A percentile compares a stretch with the other conserved stretches of the same genome.
Evolutionary conservation across 2,113 vertebrate genomes (phyloP).

Genomic region (Oplegnathus fasciatus): DNA sequence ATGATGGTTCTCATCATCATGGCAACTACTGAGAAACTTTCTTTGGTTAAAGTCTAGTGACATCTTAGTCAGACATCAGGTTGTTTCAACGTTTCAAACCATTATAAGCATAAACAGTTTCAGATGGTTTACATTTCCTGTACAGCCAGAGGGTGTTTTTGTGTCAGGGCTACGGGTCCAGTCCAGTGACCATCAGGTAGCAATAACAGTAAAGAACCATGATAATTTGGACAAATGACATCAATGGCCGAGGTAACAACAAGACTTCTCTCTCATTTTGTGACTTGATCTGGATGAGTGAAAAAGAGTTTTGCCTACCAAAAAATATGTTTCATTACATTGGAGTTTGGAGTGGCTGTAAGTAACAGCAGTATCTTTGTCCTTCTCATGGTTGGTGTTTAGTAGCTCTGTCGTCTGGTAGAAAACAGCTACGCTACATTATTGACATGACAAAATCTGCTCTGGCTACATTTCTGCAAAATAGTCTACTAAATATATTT

Average conservation of each 20-base stretch:
- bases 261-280: not conserved
- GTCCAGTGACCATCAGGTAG: slow-evolving; percentile 30
- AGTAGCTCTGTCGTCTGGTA: not conserved
- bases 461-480: not conserved
- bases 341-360: slow-evolving; percentile 58
- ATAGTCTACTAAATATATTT: not conserved
- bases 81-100: not conserved
- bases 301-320: slow-evolving; percentile 62
- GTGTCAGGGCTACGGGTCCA: not conserved
- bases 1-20: not conserved
- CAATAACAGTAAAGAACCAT: slow-evolving; percentile 43
- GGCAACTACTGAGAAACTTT: not conserved
- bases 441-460: slow-evolving; percentile 2
- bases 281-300: slow-evolving; percentile 29
- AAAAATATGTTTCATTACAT: slow-evolving; percentile 47
- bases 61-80: not conserved
- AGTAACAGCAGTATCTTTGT: slow-evolving; percentile 49
- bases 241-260: not conserved
- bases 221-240: slow-evolving; percentile 45
- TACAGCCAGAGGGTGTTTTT: slow-evolving; percentile 12
- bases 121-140: slow-evolving; percentile 44
- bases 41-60: not conserved
- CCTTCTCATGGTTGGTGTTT: slow-evolving; percentile 11
- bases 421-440: not conserved
- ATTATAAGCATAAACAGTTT: slow-evolving; percentile 13